Evolutionary conservation across 1,140 invertebrate species (phyloP).

Genomic region (Lepidostoma basale): DNA sequence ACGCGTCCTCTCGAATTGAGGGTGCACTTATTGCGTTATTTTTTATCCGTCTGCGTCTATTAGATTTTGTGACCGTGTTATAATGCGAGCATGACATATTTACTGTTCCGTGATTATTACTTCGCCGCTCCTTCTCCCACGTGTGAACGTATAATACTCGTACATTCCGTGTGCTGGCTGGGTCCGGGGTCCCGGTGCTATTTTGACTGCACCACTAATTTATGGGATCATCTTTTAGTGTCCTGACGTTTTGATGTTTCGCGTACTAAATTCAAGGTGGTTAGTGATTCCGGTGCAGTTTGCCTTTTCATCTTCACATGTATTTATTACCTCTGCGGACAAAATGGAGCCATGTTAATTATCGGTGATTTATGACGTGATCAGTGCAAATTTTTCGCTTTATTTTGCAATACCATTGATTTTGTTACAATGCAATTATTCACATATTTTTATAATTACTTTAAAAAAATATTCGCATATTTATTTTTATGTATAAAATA

Average conservation of each 20-base stretch:
- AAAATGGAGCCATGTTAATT: too few species aligned
- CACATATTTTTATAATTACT: background rate
- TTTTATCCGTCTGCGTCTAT: conserved; percentile 32
- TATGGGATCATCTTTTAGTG: background rate
- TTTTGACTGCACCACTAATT: background rate
- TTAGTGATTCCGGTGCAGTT: too few species aligned
- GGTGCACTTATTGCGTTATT: conserved; percentile 38
- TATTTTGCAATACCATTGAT: background rate
- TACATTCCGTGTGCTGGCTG: too few species aligned
- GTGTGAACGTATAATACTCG: too few species aligned
- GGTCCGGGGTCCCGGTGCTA: background rate
- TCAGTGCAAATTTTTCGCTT: too few species aligned
- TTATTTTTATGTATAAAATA: too few species aligned
- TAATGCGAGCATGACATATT: conserved; percentile 25
- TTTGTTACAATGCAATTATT: background rate
- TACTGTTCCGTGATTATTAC: conserved; percentile 23
- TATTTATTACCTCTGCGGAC: too few species aligned
- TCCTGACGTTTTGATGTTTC: conserved; percentile 1
- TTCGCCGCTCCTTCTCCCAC: conserved; percentile 2
- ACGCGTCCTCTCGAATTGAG: background rate
- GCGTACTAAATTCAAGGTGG: background rate
- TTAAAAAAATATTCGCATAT: background rate
- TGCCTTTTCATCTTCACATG: too few species aligned
- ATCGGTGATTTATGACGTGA: too few species aligned
- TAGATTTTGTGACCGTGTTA: conserved; percentile 28